These are phyloP conservation scores for Amphilophus citrinellus DNA, from an alignment of 2,113 vertebrate species.

Conservation along the genomic window DNA sequence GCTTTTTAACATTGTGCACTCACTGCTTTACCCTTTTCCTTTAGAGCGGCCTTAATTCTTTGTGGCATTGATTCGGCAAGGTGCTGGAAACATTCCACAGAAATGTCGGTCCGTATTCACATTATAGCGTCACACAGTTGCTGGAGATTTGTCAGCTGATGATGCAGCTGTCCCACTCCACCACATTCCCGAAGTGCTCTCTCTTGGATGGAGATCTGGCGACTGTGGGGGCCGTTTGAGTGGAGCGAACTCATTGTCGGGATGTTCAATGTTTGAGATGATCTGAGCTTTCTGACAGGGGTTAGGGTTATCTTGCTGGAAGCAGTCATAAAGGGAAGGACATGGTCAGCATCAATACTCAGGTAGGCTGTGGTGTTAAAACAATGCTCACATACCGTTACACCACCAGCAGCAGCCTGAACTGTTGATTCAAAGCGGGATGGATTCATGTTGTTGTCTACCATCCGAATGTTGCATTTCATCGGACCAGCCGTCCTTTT, in stretches of 20 bases:
- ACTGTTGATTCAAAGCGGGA: neutral
- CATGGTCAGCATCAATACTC: neutral
- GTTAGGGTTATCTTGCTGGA: neutral
- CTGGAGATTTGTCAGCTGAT: no score
- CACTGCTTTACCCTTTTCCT: neutral
- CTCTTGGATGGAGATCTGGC: neutral
- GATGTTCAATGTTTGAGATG: neutral
- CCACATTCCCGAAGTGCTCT: neutral
- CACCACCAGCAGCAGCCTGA: fast-evolving
- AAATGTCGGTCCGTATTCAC: no score
- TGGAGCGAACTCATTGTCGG: neutral
- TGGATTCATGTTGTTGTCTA: neutral
- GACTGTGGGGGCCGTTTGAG: neutral
- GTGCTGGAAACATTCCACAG: neutral
- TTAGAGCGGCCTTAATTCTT: neutral
- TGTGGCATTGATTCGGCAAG: neutral
- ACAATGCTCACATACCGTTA: neutral
- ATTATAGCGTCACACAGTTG: no score
- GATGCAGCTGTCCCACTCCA: neutral
- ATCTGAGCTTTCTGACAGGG: neutral
- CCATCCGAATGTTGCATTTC: no score
- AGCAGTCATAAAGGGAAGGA: neutral
- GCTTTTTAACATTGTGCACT: neutral
- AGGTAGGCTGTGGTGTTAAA: neutral
- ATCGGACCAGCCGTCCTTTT: no score